Evolutionary conservation across 1,140 invertebrate genomes (phyloP).

Genomic region (Bombus consobrinus): DNA sequence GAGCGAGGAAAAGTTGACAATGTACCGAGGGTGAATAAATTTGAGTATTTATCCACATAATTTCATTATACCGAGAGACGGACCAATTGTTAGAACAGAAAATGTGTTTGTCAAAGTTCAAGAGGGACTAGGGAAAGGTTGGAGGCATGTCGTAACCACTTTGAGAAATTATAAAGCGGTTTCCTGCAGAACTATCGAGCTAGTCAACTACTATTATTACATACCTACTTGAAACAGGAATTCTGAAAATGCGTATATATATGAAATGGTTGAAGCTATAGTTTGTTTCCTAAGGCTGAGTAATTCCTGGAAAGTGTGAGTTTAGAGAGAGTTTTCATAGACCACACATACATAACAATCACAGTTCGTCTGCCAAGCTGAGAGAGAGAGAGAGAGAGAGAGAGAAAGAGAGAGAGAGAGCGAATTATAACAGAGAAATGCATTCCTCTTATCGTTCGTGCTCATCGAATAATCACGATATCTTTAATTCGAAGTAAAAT

Average conservation of each 20-base stretch:
- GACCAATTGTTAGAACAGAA: background rate
- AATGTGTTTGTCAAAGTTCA: background rate
- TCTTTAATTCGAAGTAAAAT: background rate
- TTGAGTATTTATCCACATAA: background rate
- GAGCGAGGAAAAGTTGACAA: background rate
- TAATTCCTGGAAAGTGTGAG: background rate
- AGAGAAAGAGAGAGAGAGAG: background rate
- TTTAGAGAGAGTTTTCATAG: slow-evolving; percentile 19
- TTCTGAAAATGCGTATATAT: no score
- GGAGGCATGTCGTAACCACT: background rate
- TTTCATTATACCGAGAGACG: background rate
- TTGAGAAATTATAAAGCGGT: background rate
- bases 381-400: background rate
- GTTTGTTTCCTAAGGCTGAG: slow-evolving; percentile 5
- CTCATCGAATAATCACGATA: no score
- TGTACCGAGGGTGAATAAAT: background rate
- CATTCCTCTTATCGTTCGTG: no score
- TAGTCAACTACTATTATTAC: background rate
- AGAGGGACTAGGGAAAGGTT: background rate
- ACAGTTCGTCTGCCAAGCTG: background rate
- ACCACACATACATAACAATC: slow-evolving; percentile 7
- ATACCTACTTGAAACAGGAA: no score
- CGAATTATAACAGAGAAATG: no score
- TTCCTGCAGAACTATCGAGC: background rate
- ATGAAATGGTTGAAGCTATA: background rate